phyloP scores from a whole-genome alignment of 2,797 vertebrate genomes.

The Neosilurus hyrtlii region DNA sequence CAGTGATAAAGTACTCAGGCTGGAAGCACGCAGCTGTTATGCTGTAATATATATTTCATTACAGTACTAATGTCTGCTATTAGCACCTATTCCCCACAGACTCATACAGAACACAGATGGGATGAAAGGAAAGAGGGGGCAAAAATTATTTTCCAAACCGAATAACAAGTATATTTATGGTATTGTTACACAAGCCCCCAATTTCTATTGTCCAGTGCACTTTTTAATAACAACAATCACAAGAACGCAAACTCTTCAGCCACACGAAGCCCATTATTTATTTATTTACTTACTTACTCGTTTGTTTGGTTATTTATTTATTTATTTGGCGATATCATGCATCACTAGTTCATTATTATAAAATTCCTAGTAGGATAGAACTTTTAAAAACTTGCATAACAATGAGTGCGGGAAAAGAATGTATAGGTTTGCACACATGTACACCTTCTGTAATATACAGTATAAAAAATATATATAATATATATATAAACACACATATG shows the following conservation, averaged over 20 bases:
- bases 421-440: slow-evolving; percentile 23
- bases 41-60: slow-evolving; percentile 86
- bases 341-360: background rate
- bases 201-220: background rate
- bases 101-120: slow-evolving; percentile 74
- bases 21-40: slow-evolving; percentile 72
- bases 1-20: slow-evolving; percentile 77
- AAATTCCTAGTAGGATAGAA: background rate
- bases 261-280: background rate
- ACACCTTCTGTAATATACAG: background rate
- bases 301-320: too few relatives aligned
- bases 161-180: slow-evolving; percentile 14
- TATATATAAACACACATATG: background rate
- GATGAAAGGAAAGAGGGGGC: slow-evolving; percentile 49
- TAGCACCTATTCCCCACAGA: slow-evolving; percentile 77
- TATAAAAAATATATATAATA: background rate
- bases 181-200: background rate
- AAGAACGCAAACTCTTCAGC: background rate
- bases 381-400: background rate
- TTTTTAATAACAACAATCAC: slow-evolving; percentile 13
- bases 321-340: background rate
- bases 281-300: background rate
- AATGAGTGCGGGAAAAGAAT: background rate
- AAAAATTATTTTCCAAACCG: slow-evolving; percentile 50
- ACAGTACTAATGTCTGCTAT: slow-evolving; percentile 83